Percentiles rank a stretch among this genome's conserved stretches.
Conservation (phyloP, 1,140 invertebrate species). For the Trypoxylus dichotomus region DNA sequence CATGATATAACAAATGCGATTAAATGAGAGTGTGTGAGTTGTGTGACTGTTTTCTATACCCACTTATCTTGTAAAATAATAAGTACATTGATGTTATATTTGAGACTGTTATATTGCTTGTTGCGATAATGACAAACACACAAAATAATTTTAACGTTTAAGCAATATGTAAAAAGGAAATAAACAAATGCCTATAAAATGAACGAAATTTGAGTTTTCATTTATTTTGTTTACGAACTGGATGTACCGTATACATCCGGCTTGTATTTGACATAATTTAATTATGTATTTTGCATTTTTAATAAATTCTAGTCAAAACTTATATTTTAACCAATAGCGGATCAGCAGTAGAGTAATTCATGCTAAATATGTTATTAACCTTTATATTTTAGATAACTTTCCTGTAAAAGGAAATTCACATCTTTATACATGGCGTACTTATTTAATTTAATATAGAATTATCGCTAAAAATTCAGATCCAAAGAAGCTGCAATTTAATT, state of each 20-base stretch:
- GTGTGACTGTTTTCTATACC: slow-evolving; percentile 50
- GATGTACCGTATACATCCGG: background rate
- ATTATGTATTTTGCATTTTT: background rate
- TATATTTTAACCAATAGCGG: background rate
- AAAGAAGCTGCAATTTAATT: background rate
- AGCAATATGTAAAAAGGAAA: slow-evolving; percentile 48
- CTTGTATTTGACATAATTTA: background rate
- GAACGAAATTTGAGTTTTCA: slow-evolving; percentile 40
- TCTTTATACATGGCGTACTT: background rate
- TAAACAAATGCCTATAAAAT: slow-evolving; percentile 50
- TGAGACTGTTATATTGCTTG: slow-evolving; percentile 27
- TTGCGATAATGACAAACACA: slow-evolving; percentile 22
- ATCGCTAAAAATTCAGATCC: background rate
- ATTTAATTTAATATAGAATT: background rate
- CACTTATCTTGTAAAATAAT: slow-evolving; percentile 16
- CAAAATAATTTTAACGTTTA: slow-evolving; percentile 34
- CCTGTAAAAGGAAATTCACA: too few species aligned
- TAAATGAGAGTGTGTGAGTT: slow-evolving; percentile 17
- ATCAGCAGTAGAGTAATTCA: background rate
- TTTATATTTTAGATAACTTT: too few species aligned
- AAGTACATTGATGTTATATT: slow-evolving; percentile 25
- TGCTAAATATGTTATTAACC: background rate
- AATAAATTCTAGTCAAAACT: background rate
- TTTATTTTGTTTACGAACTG: slow-evolving; percentile 19
- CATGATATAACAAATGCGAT: background rate